Conservation (phyloP, 2,888 invertebrate genomes). For the Blastobasis lacticolella region DNA sequence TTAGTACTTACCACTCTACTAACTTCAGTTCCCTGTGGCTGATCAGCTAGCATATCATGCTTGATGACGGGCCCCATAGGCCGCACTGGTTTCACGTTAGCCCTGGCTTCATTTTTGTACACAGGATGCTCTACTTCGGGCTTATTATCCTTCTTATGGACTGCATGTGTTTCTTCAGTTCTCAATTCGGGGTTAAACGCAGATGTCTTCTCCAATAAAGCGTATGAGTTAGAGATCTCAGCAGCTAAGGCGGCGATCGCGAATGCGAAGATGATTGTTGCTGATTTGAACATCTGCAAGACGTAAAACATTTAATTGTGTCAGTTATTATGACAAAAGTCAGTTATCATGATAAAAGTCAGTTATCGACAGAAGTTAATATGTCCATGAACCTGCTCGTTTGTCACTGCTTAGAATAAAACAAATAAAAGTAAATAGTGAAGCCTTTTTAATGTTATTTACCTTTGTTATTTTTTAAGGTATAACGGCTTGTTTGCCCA, state of each 20-base stretch:
- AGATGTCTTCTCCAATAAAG: slow-evolving; percentile 34
- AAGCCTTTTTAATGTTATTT: too few species aligned
- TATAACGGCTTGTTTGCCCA: too few species aligned
- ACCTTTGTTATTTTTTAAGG: too few species aligned
- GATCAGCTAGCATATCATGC: slow-evolving; percentile 59
- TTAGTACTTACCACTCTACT: slow-evolving; percentile 48
- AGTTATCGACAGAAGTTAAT: too few species aligned
- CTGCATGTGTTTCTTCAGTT: slow-evolving; percentile 30
- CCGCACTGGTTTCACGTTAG: slow-evolving; percentile 45
- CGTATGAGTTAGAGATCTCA: slow-evolving; percentile 40
- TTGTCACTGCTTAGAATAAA: too few species aligned
- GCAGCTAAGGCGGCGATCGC: slow-evolving; percentile 32
- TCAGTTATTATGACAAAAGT: too few species aligned
- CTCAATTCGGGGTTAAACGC: slow-evolving; percentile 35
- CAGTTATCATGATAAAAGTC: too few species aligned
- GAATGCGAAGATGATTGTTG: slow-evolving; percentile 26
- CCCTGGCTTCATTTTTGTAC: slow-evolving; percentile 44
- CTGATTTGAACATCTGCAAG: slow-evolving; percentile 48
- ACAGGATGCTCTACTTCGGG: slow-evolving; percentile 42
- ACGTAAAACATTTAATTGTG: not conserved
- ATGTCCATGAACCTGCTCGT: too few species aligned
- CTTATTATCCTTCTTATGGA: slow-evolving; percentile 32
- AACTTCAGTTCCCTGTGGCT: slow-evolving; percentile 40
- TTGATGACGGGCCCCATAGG: slow-evolving; percentile 40
- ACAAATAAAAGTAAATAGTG: too few species aligned